Percentiles rank a stretch among this genome's conserved stretches.
Conservation (phyloP, 2,797 vertebrate genomes). For the Rhinogobio ventralis region DNA sequence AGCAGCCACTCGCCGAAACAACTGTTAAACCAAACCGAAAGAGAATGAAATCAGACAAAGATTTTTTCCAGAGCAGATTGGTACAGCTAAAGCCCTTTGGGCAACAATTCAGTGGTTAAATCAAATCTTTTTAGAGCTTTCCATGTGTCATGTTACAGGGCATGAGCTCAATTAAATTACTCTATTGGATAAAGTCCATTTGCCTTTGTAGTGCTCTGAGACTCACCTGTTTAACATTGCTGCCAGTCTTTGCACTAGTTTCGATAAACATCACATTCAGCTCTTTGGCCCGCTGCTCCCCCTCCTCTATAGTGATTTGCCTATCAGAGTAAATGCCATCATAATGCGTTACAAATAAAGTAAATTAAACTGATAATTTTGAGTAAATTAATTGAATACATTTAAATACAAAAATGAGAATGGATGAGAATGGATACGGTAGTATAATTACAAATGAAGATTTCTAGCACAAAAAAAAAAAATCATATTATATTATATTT, state of each 20-base stretch:
- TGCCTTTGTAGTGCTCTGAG: constrained; percentile 33
- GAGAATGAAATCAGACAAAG: constrained; percentile 10
- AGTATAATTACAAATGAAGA: neutral
- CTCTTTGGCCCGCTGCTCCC: constrained; percentile 92
- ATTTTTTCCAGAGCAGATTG: neutral
- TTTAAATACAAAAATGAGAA: neutral
- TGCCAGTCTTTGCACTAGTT: constrained; percentile 93
- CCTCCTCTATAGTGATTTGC: constrained; percentile 93
- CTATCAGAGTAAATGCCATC: constrained; percentile 69
- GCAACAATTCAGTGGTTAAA: constrained; percentile 23
- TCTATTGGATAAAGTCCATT: constrained; percentile 27
- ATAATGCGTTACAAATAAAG: constrained; percentile 25
- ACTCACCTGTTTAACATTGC: constrained; percentile 95
- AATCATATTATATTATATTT: too few relatives aligned
- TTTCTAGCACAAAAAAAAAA: neutral
- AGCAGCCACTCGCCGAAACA: constrained; percentile 92
- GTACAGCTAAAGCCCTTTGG: constrained; percentile 1
- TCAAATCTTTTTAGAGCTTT: constrained; percentile 46
- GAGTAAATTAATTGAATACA: neutral
- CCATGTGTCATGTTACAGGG: constrained; percentile 19
- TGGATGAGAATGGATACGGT: neutral
- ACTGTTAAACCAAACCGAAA: constrained; percentile 70
- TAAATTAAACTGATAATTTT: neutral
- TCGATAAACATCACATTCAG: constrained; percentile 96
- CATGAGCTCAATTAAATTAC: constrained; percentile 29